Base-by-base conservation (phyloP, 2,888 invertebrate genomes). In the Lithodes maja region DNA sequence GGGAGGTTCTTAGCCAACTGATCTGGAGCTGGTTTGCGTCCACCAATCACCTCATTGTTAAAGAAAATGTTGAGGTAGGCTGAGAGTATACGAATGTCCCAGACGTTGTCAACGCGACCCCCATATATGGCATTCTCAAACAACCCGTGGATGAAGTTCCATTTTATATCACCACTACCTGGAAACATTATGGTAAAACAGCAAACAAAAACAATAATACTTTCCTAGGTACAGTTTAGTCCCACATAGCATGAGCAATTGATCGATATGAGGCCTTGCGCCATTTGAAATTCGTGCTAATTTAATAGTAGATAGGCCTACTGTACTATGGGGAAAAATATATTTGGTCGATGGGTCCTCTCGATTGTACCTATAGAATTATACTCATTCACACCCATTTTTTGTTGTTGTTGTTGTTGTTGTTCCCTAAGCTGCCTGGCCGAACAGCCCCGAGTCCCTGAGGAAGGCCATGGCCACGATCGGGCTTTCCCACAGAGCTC, bases 81-180 rank as follows among this genome's bases (percentile, higher is more conserved):
- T 92, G 94, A 94, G 92, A 97, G 93, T 12, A 97, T 96, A 55
- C 95, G 94, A 92, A 95, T 94, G 93, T 98, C 98, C 93, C 96
- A 96, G 2, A 94, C 94, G 93, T 97, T 97, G 93, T 98, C 97
- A 50, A 98, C 95, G 84, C 97, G 95, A 0, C 98, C 98, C 0
- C 98, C 98, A 93, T 98, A 98, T 82, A 98, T 96, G 0, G 97
- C 96, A 92, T 96, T 95, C 92, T 96, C 96, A 93, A 96, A 95
- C 50, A 98, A 94, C 2, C 97, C 97, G 92, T 96, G 96, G 82
- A 98, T 94, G 92, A 96, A 96, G 87, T 95, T 95, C 97, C 97
- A 97, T 53, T 92, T 91, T n/a, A 92, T 83, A n/a, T 92, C 90
- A 69, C 85, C 89, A 74, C 61, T 74, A 17, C 83, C 90, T 86